phyloP scores from a whole-genome alignment of 2,113 vertebrate species.

The Emydocephalus ijimae region DNA sequence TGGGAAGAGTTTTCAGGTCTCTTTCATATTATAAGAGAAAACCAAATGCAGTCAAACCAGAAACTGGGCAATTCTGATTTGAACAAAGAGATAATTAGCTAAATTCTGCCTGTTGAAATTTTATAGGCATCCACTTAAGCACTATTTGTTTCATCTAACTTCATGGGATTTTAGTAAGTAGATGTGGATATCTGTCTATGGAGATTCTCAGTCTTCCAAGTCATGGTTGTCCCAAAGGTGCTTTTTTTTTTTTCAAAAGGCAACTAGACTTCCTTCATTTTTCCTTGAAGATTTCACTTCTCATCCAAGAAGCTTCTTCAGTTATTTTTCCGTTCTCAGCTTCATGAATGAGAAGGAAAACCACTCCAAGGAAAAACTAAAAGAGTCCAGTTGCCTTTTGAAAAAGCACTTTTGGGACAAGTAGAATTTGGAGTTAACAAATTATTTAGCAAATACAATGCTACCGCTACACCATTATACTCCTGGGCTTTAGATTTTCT shows the following conservation, averaged over 20 bases:
- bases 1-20: background rate
- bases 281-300: background rate
- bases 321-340: background rate
- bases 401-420: background rate
- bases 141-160: background rate
- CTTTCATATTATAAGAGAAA: background rate
- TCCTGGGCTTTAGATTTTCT: slow-evolving; percentile 6
- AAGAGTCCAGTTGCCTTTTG: background rate
- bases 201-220: background rate
- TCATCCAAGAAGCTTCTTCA: background rate
- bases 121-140: background rate
- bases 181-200: background rate
- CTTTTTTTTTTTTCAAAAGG: no score
- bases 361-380: background rate
- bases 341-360: background rate
- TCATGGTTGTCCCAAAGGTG: background rate
- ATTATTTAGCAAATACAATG: slow-evolving; percentile 13
- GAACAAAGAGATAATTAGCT: background rate
- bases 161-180: background rate
- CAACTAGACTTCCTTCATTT: background rate
- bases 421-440: slow-evolving; percentile 12
- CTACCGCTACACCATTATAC: background rate
- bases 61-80: background rate
- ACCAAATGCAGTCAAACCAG: background rate
- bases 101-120: background rate